Evolutionary conservation across 2,888 invertebrate genomes (phyloP).

Genomic region (Drosophila birchii): DNA sequence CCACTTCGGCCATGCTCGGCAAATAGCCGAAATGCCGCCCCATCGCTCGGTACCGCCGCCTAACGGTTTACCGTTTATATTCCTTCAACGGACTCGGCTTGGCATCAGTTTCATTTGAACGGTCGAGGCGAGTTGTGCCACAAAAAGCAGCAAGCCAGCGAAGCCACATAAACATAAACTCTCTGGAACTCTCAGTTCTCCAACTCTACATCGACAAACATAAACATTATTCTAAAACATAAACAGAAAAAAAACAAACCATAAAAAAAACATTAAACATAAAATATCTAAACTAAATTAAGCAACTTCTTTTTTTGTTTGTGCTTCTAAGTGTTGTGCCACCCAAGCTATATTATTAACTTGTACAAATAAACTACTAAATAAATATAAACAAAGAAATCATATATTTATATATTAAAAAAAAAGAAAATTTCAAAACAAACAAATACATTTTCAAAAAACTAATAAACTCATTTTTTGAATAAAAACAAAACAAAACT

Average conservation of each 20-base stretch:
- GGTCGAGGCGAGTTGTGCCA: conserved; percentile 66
- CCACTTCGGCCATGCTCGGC: conserved; percentile 19
- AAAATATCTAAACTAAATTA: background rate
- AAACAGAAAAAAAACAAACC: background rate
- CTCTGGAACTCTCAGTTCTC: conserved; percentile 33
- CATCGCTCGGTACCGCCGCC: conserved; percentile 26
- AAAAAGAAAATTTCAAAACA: background rate
- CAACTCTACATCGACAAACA: conserved; percentile 19
- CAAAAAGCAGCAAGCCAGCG: conserved; percentile 15
- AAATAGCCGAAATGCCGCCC: conserved; percentile 13
- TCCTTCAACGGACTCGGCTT: conserved; percentile 55
- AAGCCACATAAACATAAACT: conserved; percentile 37
- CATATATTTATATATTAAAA: background rate
- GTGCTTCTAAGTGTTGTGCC: conserved; percentile 42
- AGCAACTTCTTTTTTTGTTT: conserved; percentile 29
- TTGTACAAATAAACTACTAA: conserved; percentile 15
- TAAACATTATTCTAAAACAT: conserved; percentile 1
- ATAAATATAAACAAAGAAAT: background rate
- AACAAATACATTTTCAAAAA: conserved; percentile 13
- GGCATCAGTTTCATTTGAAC: conserved; percentile 77
- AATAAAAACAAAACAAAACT: conserved; percentile 5
- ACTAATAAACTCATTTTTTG: conserved; percentile 3
- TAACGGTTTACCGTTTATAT: conserved; percentile 52
- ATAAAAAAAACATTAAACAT: background rate
- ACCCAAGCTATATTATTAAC: conserved; percentile 27